Evolutionary conservation across 2,113 vertebrate genomes (phyloP).

Genomic region (Malaclemys terrapin): DNA sequence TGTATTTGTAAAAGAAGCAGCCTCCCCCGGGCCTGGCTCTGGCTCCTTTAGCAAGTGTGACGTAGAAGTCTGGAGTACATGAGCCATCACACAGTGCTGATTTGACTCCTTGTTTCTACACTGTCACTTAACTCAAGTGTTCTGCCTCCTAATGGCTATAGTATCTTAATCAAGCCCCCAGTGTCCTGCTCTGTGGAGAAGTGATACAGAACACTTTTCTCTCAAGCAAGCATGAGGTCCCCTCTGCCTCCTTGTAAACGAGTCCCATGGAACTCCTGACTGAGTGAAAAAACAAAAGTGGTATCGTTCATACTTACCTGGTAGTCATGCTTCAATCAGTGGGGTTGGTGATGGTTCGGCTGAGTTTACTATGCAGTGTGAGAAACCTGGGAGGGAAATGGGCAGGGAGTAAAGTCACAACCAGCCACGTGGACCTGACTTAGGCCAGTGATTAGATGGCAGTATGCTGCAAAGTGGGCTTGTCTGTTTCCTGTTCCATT

Average conservation of each 20-base stretch:
- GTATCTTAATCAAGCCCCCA: slow-evolving; percentile 27
- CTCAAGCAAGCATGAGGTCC: background rate
- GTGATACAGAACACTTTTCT: slow-evolving; percentile 56
- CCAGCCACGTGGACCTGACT: background rate
- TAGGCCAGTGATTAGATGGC: background rate
- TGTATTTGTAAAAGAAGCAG: background rate
- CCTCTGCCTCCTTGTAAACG: slow-evolving; percentile 39
- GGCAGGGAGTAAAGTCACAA: slow-evolving; percentile 29
- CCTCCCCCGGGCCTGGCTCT: background rate
- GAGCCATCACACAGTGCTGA: background rate
- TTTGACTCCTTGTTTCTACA: slow-evolving; percentile 49
- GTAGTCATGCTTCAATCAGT: background rate
- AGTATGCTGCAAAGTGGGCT: background rate
- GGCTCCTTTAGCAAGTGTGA: slow-evolving; percentile 21
- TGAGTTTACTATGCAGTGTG: slow-evolving; percentile 16
- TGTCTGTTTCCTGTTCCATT: background rate
- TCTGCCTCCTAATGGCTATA: slow-evolving; percentile 18
- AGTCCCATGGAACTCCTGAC: slow-evolving; percentile 1
- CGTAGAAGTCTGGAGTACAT: slow-evolving; percentile 21
- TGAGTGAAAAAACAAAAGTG: slow-evolving; percentile 49
- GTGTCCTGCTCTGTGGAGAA: slow-evolving; percentile 58
- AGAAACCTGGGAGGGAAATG: slow-evolving; percentile 25
- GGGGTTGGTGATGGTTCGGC: slow-evolving; percentile 47
- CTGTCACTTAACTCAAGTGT: slow-evolving; percentile 43
- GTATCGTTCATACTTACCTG: slow-evolving; percentile 60